Evolutionary conservation across 2,888 invertebrate species (phyloP).

Genomic region (Entomobrya multifasciata): DNA sequence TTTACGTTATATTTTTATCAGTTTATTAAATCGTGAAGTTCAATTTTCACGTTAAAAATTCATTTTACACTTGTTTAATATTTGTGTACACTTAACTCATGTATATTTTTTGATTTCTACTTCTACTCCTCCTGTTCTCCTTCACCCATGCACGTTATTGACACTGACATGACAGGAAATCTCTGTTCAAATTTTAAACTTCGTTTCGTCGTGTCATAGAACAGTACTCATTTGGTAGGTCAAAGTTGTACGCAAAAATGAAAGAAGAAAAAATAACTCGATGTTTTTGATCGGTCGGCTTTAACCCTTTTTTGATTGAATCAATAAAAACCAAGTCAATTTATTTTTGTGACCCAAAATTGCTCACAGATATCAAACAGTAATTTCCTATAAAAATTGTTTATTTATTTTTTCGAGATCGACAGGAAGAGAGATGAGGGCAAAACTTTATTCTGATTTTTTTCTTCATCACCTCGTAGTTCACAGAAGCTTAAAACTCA

Average conservation of each 20-base stretch:
- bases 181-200: background rate
- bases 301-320: conserved; percentile 36
- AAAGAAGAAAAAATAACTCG: background rate
- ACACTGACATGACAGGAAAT: conserved; percentile 65
- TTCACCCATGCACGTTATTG: conserved; percentile 18
- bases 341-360: conserved; percentile 13
- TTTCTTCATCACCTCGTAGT: too few relatives aligned
- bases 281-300: background rate
- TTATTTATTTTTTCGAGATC: conserved; percentile 24
- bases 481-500: too few relatives aligned
- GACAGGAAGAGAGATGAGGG: conserved; percentile 1
- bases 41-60: conserved; percentile 47
- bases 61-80: background rate
- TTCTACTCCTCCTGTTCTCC: background rate
- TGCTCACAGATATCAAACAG: background rate
- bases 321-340: conserved; percentile 47
- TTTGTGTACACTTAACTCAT: too few relatives aligned
- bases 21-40: conserved; percentile 65
- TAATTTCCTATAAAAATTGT: conserved; percentile 5
- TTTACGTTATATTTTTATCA: conserved; percentile 49
- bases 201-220: background rate
- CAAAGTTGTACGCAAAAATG: background rate
- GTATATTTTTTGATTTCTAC: background rate
- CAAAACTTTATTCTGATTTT: too few relatives aligned
- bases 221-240: background rate